Base-by-base conservation (phyloP, 2,797 vertebrate species). In the Varecia variegata region DNA sequence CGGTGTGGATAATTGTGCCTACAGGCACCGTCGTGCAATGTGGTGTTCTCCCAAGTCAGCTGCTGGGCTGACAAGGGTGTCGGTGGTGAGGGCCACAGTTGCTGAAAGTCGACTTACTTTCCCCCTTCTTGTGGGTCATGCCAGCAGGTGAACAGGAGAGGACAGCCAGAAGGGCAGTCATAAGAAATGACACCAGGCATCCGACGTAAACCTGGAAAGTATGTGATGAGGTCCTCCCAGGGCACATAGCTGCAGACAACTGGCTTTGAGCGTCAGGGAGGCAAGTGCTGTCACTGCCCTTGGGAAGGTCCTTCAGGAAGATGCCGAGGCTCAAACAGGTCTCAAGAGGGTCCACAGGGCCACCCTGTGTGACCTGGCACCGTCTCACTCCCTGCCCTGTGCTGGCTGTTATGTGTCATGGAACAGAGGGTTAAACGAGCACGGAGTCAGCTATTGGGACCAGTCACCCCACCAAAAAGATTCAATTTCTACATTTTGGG, bases 211-310 rank as follows among this genome's bases (percentile, higher is more conserved):
- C 38, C 38, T 65, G 56, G 65, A 62, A 27, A 38, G 32, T 38
- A 5, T 43, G 17, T 50, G 67, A 52, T 7, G 9, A 74, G 6
- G 23, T 43, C 13, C 18, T 35, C 43, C 40, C 65, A 12, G 35
- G 25, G 30, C 2, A 30, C 0, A 0, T 1, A 32, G 43, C 17
- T 7, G 45, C 12, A 62, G 32, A 17, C 7, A 67, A 45, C 14
- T n/a, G 62, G n/a, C 52, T 32, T 54, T 35, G 18, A 11, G 9
- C 8, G 8, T 52, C 21, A 50, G 23, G 8, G n/a, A 60, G 8
- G 10, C 62, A 38, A 18, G 15, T 17, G 45, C 13, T 9, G 0
- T 30, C 52, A 13, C 3, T 32, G 35, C 15, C 18, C 30, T 12
- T 52, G 4, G 83, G 43, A 77, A 90, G 62, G 20, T 56, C 11